Conservation (phyloP, 2,888 invertebrate species). For the Venusia cambrica region DNA sequence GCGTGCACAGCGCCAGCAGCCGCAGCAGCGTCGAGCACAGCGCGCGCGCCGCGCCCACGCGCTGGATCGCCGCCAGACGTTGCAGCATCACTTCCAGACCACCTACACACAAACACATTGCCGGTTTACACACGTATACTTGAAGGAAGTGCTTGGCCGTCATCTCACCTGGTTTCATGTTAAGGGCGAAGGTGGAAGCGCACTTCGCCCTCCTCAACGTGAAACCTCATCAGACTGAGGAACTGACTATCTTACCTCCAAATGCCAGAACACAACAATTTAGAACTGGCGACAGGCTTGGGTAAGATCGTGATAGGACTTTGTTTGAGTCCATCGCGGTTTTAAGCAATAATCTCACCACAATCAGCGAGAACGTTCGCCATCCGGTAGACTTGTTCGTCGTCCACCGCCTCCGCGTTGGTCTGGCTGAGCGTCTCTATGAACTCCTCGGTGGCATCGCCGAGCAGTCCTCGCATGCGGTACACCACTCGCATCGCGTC, state of each 20-base stretch:
- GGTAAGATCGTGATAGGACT: too few relatives aligned
- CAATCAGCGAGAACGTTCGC: constrained; percentile 74
- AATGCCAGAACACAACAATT: too few relatives aligned
- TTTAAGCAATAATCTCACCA: constrained; percentile 46
- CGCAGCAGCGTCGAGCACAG: constrained; percentile 94
- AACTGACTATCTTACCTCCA: too few relatives aligned
- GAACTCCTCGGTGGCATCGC: constrained; percentile 99
- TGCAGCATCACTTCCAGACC: constrained; percentile 89
- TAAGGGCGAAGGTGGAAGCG: too few relatives aligned
- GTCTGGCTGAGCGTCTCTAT: constrained; percentile 94
- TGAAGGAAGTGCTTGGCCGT: too few relatives aligned
- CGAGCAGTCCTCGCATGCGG: constrained; percentile 97
- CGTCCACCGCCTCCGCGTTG: constrained; percentile 93
- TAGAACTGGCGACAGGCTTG: too few relatives aligned
- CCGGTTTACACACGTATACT: too few relatives aligned
- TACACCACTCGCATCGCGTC: constrained; percentile 99
- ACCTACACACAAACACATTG: constrained; percentile 45
- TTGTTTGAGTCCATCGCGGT: too few relatives aligned
- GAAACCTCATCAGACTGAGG: too few relatives aligned
- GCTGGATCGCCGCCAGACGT: constrained; percentile 91
- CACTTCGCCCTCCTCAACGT: too few relatives aligned
- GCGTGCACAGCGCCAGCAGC: constrained; percentile 93
- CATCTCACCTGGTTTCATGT: too few relatives aligned
- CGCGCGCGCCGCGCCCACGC: constrained; percentile 92
- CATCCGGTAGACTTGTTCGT: constrained; percentile 93